These are phyloP conservation scores for Pocillopora verrucosa DNA, from an alignment of 64 coral and sea anemone genomes.

Conservation along the genomic window DNA sequence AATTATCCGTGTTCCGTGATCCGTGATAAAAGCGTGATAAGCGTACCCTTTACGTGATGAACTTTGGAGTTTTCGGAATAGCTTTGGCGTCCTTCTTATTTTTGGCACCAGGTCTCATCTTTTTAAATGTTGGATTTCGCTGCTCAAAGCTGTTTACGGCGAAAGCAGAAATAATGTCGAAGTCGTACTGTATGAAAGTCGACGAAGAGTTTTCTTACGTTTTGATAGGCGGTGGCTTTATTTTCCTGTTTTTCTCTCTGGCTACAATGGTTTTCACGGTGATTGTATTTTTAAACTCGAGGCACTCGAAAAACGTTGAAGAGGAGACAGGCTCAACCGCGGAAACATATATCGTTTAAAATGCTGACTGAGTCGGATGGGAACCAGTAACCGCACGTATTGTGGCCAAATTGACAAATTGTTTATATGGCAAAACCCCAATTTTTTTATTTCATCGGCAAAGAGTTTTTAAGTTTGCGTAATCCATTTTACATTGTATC, in stretches of 20 bases:
- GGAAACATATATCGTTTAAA: background rate
- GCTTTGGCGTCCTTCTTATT: background rate
- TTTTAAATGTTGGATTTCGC: conserved; percentile 34
- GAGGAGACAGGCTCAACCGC: background rate
- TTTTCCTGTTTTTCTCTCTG: background rate
- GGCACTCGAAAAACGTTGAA: background rate
- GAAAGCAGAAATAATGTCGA: background rate
- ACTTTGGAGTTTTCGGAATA: conserved; percentile 3
- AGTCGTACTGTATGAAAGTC: background rate
- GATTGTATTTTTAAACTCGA: background rate
- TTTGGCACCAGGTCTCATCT: conserved; percentile 8
- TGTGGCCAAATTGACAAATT: too few relatives aligned
- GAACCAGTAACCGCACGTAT: too few relatives aligned
- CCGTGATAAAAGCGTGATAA: background rate
- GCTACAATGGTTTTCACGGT: background rate
- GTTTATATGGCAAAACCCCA: too few relatives aligned
- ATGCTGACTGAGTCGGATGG: too few relatives aligned
- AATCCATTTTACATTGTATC: too few relatives aligned
- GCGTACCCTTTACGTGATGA: background rate
- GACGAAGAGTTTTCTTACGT: background rate
- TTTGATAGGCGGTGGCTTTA: background rate
- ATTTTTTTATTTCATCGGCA: too few relatives aligned
- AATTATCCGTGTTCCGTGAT: background rate
- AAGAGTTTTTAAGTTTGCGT: too few relatives aligned
- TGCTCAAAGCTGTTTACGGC: background rate